phyloP scores from a whole-genome alignment of 2,888 invertebrate genomes.

The Drosophila mettleri region DNA sequence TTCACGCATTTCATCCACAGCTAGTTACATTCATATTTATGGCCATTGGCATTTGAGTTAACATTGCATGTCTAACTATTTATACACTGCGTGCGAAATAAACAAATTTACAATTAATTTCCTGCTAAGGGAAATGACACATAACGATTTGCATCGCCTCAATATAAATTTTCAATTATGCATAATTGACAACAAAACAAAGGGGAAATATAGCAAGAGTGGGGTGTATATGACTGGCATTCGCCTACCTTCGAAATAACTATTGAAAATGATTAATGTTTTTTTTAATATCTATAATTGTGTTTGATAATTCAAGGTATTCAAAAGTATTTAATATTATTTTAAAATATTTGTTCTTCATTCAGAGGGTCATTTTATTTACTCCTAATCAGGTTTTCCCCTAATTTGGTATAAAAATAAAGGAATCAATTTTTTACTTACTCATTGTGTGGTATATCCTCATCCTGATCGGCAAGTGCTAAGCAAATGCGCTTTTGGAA shows the following conservation, averaged over 20 bases:
- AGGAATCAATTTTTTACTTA: conserved; percentile 86
- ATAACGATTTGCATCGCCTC: conserved; percentile 40
- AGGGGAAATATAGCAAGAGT: background rate
- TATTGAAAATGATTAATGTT: background rate
- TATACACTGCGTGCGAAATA: conserved; percentile 34
- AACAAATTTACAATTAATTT: conserved; percentile 72
- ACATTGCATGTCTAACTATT: conserved; percentile 28
- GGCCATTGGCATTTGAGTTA: conserved; percentile 24
- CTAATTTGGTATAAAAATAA: background rate
- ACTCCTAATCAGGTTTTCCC: background rate
- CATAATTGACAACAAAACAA: conserved; percentile 48
- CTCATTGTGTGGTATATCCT: conserved; percentile 96
- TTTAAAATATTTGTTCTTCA: too few relatives aligned
- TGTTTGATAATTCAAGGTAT: too few relatives aligned
- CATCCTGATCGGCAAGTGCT: conserved; percentile 89
- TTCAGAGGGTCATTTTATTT: background rate
- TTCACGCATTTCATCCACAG: conserved; percentile 9
- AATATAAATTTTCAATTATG: conserved; percentile 41
- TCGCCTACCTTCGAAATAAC: background rate
- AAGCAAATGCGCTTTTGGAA: conserved; percentile 78
- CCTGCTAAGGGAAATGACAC: conserved; percentile 59
- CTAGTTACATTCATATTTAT: conserved; percentile 10
- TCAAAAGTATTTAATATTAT: too few relatives aligned
- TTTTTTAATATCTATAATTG: too few relatives aligned
- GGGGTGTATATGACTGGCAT: background rate